Percentiles rank a stretch among this genome's conserved stretches.
Conservation (phyloP, 2,113 vertebrate genomes). For the Haemorhous mexicanus region DNA sequence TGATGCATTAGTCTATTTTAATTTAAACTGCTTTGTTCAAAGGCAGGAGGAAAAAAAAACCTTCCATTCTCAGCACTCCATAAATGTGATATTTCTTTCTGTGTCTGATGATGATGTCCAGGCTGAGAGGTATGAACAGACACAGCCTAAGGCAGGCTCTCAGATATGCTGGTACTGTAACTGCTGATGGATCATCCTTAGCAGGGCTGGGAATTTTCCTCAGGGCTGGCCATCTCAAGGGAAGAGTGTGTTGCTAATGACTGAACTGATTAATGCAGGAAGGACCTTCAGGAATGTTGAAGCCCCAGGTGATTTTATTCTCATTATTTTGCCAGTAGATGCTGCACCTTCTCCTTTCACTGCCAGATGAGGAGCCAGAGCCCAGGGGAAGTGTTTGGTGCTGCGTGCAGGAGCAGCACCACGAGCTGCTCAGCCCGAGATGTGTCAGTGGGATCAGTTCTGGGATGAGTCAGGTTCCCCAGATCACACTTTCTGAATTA, state of each 20-base stretch:
- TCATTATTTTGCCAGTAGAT: neutral
- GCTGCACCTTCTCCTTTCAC: neutral
- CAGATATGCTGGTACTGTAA: neutral
- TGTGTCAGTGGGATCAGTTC: slow-evolving; percentile 21
- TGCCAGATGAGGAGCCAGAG: neutral
- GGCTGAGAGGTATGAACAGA: neutral
- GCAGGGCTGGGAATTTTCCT: neutral
- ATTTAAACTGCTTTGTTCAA: neutral
- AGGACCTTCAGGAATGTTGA: neutral
- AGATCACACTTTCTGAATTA: slow-evolving; percentile 31
- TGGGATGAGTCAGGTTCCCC: slow-evolving; percentile 44
- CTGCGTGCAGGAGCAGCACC: neutral
- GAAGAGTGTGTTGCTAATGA: neutral
- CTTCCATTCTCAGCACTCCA: neutral
- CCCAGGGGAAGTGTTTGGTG: neutral
- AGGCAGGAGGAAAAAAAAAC: neutral
- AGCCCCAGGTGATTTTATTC: neutral
- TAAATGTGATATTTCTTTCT: neutral
- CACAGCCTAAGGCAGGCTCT: neutral
- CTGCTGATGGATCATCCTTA: neutral
- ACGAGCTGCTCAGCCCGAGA: neutral
- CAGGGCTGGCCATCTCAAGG: neutral
- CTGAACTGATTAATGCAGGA: neutral
- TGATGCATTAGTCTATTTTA: neutral
- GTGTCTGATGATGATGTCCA: neutral